Evolutionary conservation across 2,888 invertebrate species (phyloP).

Genomic region (Pseudococcus jackbeardsleyi): DNA sequence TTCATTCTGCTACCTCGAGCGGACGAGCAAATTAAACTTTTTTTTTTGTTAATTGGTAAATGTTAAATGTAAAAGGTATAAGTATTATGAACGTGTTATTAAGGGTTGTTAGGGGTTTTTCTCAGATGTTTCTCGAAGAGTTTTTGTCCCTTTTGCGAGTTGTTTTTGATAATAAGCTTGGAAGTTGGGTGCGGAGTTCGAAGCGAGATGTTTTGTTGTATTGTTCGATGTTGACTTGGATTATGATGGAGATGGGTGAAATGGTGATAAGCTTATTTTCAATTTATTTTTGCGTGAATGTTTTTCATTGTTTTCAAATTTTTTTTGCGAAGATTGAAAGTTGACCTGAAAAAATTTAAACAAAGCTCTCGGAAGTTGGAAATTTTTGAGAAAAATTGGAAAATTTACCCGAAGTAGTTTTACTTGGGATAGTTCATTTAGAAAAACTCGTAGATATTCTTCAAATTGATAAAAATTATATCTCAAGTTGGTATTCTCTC

Average conservation of each 20-base stretch:
- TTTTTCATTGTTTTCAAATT: too few relatives aligned
- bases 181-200: too few relatives aligned
- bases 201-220: too few relatives aligned
- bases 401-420: not conserved
- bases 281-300: too few relatives aligned
- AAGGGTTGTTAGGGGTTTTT: not conserved
- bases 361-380: too few relatives aligned
- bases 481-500: too few relatives aligned
- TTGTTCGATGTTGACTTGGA: not conserved
- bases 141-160: not conserved
- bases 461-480: too few relatives aligned
- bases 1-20: not conserved
- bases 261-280: not conserved
- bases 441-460: too few relatives aligned
- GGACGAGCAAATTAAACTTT: conserved; percentile 10
- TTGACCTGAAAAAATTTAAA: too few relatives aligned
- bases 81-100: not conserved
- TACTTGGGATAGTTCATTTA: too few relatives aligned
- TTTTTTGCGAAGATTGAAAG: too few relatives aligned
- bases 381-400: not conserved
- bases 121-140: not conserved
- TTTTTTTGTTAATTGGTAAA: not conserved
- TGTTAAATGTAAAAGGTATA: not conserved
- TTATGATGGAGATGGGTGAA: not conserved
- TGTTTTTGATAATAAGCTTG: too few relatives aligned